Base-by-base conservation (phyloP, 2,888 invertebrate species). In the Amorpha juglandis region DNA sequence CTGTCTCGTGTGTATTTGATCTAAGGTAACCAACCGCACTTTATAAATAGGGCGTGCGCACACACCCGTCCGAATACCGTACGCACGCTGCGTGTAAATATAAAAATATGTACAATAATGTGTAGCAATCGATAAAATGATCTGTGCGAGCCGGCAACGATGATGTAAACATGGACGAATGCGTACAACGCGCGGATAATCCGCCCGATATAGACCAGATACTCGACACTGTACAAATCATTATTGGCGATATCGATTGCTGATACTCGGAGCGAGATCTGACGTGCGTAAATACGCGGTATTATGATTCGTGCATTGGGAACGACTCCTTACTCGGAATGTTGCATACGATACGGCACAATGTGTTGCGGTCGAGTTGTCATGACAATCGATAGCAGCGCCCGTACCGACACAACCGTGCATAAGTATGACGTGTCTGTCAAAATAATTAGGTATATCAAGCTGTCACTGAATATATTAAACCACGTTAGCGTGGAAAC, bases 1-100 rank as follows among this genome's bases (percentile, higher is more conserved):
- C 73, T 65, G 70, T 75, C 74, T 78, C 74, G 69, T 76, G 72
- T 77, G 76, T 78, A 78, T 73, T 75, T 74, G 77, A 75, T 79
- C 77, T 81, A 79, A 81, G 81, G 81, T 82, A 86, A 81, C 80
- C 82, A 86, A 81, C 80, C 82, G 80, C 81, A 82, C 79, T 80
- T 83, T 86, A 84, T 87, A 89, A 86, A 88, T 89, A 87, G 88
- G 86, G 79, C 85, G 86, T 79, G 78, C 86, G 82, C 80, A 79
- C 79, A 80, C 78, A 80, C 79, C 74, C 74, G 77, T 80, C 81
- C 86, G 87, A 84, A 87, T 85, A 83, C 82, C 83, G 75, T 80
- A 79, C 80, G 78, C 78, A 78, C 78, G 78, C 77, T 74, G 76
- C 78, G 77, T 78, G 79, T 79, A 79, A 78, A 78, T 78, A 79